These are phyloP conservation scores for Columba janthina DNA, from an alignment of 2,113 vertebrate species.

Conservation along the genomic window DNA sequence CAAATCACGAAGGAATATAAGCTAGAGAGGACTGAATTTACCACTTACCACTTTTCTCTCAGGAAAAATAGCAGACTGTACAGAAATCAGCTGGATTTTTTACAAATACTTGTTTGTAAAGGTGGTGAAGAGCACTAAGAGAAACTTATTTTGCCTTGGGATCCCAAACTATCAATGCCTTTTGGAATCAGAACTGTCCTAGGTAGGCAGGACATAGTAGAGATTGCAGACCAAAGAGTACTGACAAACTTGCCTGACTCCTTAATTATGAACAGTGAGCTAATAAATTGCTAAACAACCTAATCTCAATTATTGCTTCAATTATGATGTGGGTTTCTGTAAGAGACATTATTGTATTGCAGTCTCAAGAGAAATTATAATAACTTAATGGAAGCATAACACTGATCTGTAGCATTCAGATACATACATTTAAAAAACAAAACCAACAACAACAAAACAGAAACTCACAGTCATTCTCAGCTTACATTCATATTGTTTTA, in stretches of 20 bases:
- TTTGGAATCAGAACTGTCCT: not conserved
- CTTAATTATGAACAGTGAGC: not conserved
- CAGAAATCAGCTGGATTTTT: not conserved
- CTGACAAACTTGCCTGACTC: not conserved
- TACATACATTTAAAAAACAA: not conserved
- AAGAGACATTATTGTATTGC: not conserved
- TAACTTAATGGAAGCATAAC: not conserved
- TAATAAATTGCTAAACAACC: not conserved
- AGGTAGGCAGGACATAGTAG: not conserved
- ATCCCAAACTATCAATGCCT: not conserved
- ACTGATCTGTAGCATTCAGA: not conserved
- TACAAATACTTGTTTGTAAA: not conserved
- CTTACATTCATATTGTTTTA: not conserved
- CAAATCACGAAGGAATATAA: not conserved
- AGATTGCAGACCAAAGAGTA: not conserved
- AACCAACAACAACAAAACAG: not conserved
- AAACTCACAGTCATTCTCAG: not conserved
- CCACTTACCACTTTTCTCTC: not conserved
- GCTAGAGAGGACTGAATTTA: not conserved
- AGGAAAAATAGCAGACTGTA: not conserved
- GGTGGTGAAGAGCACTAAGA: not conserved
- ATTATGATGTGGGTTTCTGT: not conserved
- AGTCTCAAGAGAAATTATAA: not conserved
- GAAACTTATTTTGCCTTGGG: not conserved
- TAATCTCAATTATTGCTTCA: not conserved